phyloP scores from a whole-genome alignment of 2,797 vertebrate genomes.

The Protosalanx chinensis region DNA sequence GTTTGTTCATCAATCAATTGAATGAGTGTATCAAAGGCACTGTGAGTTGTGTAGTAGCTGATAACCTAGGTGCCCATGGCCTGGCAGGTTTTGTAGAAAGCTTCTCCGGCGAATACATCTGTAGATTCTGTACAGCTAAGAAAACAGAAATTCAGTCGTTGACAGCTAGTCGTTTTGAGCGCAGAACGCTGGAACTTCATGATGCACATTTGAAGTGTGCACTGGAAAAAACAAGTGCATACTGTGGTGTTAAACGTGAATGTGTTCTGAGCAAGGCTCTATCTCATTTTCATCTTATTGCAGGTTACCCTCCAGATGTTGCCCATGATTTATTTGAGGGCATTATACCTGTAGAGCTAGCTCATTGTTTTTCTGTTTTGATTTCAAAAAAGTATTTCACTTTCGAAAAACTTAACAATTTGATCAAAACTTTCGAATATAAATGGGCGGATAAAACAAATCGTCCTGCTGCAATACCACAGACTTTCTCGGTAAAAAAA shows the following conservation, averaged over 20 bases:
- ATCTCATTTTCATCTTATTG: slow-evolving; percentile 16
- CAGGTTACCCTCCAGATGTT: slow-evolving; percentile 26
- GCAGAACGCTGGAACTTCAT: slow-evolving; percentile 10
- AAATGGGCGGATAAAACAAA: slow-evolving; percentile 26
- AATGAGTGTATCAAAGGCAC: slow-evolving; percentile 13
- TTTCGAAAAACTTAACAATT: slow-evolving; percentile 17
- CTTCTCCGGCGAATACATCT: slow-evolving; percentile 12
- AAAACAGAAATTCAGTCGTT: slow-evolving; percentile 8
- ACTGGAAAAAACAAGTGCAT: not conserved
- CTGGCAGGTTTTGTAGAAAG: slow-evolving; percentile 14
- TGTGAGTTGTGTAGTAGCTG: slow-evolving; percentile 10
- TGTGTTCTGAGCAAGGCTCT: slow-evolving; percentile 17
- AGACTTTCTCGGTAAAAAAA: slow-evolving; percentile 19
- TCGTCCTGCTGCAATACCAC: slow-evolving; percentile 10
- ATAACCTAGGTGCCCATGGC: slow-evolving; percentile 15
- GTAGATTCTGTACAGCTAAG: not conserved
- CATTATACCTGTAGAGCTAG: slow-evolving; percentile 21
- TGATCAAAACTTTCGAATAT: slow-evolving; percentile 11
- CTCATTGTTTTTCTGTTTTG: slow-evolving; percentile 18
- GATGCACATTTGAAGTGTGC: slow-evolving; percentile 9
- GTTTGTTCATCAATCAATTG: slow-evolving; percentile 2
- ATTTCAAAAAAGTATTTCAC: slow-evolving; percentile 26
- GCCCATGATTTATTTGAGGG: slow-evolving; percentile 28
- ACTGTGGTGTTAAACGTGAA: slow-evolving; percentile 19
- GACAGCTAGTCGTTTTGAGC: slow-evolving; percentile 5